Conservation (phyloP, 2,113 vertebrate genomes). For the Heptranchias perlo region DNA sequence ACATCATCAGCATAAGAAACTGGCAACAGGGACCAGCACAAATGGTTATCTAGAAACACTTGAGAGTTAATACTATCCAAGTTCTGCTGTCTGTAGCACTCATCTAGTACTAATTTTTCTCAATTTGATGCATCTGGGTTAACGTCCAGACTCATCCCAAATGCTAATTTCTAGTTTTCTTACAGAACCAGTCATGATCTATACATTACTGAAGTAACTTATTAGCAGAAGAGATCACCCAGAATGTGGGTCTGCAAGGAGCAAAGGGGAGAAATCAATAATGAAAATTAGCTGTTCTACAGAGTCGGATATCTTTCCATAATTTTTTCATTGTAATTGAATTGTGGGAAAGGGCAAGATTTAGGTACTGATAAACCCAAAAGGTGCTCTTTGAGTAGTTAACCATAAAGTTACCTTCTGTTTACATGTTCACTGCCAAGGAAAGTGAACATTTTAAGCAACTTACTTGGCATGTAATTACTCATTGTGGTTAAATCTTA, state of each 20-base stretch:
- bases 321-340: neutral
- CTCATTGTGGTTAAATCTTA: conserved; percentile 36
- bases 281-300: neutral
- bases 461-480: neutral
- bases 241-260: too few species aligned
- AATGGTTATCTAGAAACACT: too few species aligned
- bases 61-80: neutral
- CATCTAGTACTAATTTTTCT: neutral
- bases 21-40: too few species aligned
- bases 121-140: neutral
- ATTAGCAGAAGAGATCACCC: neutral
- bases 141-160: neutral
- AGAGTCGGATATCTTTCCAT: neutral
- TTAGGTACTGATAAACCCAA: neutral
- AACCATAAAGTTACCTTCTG: neutral
- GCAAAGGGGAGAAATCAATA: neutral
- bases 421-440: neutral
- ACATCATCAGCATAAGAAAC: too few species aligned
- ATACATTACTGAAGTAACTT: too few species aligned
- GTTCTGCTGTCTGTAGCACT: neutral
- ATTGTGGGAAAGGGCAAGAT: neutral
- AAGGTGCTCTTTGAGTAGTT: neutral
- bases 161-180: too few species aligned
- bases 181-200: too few species aligned
- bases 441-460: neutral